Evolutionary conservation across 2,797 vertebrate genomes (phyloP), one percentile per base, ranked within the genome.

Genomic region (Martes flavigula): DNA sequence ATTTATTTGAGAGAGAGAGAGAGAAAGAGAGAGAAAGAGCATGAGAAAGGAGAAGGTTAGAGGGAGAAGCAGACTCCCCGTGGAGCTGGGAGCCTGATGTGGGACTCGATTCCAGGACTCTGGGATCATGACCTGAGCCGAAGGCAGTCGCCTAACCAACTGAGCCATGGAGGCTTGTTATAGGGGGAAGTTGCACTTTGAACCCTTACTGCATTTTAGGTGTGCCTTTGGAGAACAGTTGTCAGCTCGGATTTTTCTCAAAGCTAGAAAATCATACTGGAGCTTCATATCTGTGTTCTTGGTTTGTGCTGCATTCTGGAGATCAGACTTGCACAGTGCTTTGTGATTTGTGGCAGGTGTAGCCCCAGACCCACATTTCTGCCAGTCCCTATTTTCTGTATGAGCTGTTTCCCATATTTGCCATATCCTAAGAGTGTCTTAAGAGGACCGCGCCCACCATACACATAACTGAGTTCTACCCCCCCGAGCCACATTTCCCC

Each of bases 371-470:
- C 7, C 11, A 1, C 20, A 0, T 27, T 51, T 82, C 43, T 85
- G 18, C n/a, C 43, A 70, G 58, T 38, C 10, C n/a, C 73, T 87
- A 0, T 62, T 94, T 95, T 84, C 81, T 94, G 3, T 9, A 21
- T 40, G 13, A 11, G 5, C 35, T 35, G 21, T 35, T 92, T 68
- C 32, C 56, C 17, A 27, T 20, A 11, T 27, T 91, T 5, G 6
- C 38, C 70, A n/a, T 40, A 6, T 68, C 18, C 5, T 66, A 11
- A 40, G 75, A 60, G 43, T 87, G 43, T 9, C 13, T 0, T 0
- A 5, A 21, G 46, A 58, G 68, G 18, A 20, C 0, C 0, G 0
- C 17, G 6, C 35, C 38, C 54, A 17, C 7, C 5, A 0, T 25
- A 10, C 15, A 25, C 2, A 11, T 25, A 32, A 40, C n/a, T 12